phyloP scores from a whole-genome alignment of 1,140 invertebrate species.

The Cryptotermes secundus region DNA sequence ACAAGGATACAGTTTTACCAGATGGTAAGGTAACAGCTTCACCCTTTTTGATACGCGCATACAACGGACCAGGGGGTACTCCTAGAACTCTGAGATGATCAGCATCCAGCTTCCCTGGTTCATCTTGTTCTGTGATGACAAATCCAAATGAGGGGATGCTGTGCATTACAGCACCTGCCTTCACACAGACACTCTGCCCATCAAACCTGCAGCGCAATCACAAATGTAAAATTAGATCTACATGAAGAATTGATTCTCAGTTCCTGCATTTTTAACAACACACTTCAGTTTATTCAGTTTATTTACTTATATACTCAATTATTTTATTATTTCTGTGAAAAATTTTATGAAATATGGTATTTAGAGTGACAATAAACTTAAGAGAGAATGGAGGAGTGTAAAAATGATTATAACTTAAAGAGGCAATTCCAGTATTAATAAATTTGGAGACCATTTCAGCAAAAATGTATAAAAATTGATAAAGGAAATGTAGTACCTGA shows the following conservation, averaged over 20 bases:
- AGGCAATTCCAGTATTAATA: too few species aligned
- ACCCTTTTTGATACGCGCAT: conserved; percentile 47
- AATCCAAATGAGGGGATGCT: conserved; percentile 51
- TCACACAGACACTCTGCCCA: conserved; percentile 41
- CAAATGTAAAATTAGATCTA: background rate
- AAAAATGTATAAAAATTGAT: too few species aligned
- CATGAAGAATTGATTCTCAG: background rate
- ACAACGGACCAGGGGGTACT: conserved; percentile 47
- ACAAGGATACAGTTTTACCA: conserved; percentile 43
- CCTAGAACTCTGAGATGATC: conserved; percentile 43
- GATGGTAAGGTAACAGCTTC: conserved; percentile 42
- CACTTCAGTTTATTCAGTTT: too few species aligned
- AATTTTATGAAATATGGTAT: too few species aligned
- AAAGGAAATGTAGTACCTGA: too few species aligned
- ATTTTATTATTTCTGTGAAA: too few species aligned
- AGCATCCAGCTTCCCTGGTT: conserved; percentile 46
- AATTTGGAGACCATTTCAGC: too few species aligned
- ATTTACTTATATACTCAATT: too few species aligned
- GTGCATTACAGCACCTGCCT: conserved; percentile 48
- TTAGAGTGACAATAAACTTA: too few species aligned
- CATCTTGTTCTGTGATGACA: conserved; percentile 45
- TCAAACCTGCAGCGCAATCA: conserved; percentile 19
- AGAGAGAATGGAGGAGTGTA: too few species aligned
- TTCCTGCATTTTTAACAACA: too few species aligned
- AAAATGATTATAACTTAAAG: too few species aligned